Percentiles rank a stretch among this genome's conserved stretches.
phyloP scores from a whole-genome alignment of 2,113 vertebrate genomes.

The Epinephelus lanceolatus region DNA sequence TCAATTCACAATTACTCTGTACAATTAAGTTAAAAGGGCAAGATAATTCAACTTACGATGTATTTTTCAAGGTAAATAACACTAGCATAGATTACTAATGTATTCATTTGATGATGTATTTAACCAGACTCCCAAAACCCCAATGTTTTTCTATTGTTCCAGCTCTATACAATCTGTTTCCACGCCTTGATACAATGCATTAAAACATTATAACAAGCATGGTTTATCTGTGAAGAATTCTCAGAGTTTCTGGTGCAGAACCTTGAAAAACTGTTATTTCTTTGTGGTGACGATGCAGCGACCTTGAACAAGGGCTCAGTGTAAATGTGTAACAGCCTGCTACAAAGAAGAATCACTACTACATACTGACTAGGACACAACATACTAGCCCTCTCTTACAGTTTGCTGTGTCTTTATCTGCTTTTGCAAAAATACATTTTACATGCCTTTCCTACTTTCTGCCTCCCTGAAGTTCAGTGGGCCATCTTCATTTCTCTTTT shows the following conservation, averaged over 20 bases:
- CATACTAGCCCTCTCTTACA: background rate
- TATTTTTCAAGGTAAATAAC: background rate
- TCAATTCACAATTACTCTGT: background rate
- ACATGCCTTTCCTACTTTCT: background rate
- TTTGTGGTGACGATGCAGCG: constrained; percentile 12
- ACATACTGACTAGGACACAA: background rate
- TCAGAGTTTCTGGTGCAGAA: constrained; percentile 11
- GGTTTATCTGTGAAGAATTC: background rate
- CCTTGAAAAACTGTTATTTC: background rate
- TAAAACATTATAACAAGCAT: background rate
- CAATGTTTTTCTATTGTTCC: background rate
- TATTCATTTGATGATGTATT: background rate
- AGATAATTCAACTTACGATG: background rate
- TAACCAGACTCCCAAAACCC: background rate
- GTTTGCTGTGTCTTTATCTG: constrained; percentile 3
- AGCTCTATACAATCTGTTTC: background rate
- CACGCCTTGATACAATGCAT: background rate
- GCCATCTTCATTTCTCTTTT: background rate
- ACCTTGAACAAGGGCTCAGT: constrained; percentile 23
- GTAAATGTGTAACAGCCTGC: constrained; percentile 14
- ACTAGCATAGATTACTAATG: background rate
- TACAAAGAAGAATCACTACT: constrained; percentile 11
- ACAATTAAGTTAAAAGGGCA: background rate
- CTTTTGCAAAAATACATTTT: background rate
- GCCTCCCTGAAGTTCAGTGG: background rate